Base-by-base conservation (phyloP, 2,113 vertebrate species). In the Apteryx owenii region DNA sequence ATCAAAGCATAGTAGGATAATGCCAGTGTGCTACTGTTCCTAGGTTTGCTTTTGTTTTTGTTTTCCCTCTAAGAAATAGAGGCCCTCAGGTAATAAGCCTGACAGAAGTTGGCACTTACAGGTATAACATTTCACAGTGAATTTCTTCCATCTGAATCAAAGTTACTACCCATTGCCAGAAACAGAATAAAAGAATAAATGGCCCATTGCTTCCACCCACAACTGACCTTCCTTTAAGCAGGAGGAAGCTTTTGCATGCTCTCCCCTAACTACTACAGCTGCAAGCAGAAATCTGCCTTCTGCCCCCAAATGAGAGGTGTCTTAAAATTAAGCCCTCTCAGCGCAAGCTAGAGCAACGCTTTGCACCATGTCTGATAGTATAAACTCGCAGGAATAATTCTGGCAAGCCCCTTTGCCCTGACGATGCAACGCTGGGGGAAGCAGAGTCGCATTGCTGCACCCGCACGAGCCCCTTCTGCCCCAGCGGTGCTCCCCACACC, bases 41-140 rank as follows among this genome's bases (percentile, higher is more conserved):
- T 83, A 18, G 18, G 31, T 88, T 85, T 95, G 89, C 70, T 69
- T 4, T 20, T 31, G 70, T 48, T 96, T 84, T 81, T 94, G 95
- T 92, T 60, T 76, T 81, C 33, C 50, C 33, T 79, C 31, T 12
- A 68, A 65, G 60, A 82, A 94, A 78, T 21, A 70, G 84, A 69
- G 86, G 79, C 76, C 72, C 88, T 72, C 77, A 69, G n/a, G 48
- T 86, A 69, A 70, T 93, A 88, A 78, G 66, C 73, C 38, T 86
- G 90, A 61, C 61, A 86, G 70, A 48, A 93, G 48, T 51, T 92
- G 70, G 62, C 81, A 76, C 69, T 80, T 54, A 28, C 61, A 92
- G 77, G 65, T 54, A 44, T 7, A 72, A 65, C n/a, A 65, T 48
- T 76, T 90, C 76, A 90, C 83, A 72, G 70, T 15, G 28, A 90